Percentiles rank a stretch among this genome's conserved stretches.
These are phyloP conservation scores for Elephas maximus DNA, from an alignment of 2,113 vertebrate genomes.

Conservation along the genomic window DNA sequence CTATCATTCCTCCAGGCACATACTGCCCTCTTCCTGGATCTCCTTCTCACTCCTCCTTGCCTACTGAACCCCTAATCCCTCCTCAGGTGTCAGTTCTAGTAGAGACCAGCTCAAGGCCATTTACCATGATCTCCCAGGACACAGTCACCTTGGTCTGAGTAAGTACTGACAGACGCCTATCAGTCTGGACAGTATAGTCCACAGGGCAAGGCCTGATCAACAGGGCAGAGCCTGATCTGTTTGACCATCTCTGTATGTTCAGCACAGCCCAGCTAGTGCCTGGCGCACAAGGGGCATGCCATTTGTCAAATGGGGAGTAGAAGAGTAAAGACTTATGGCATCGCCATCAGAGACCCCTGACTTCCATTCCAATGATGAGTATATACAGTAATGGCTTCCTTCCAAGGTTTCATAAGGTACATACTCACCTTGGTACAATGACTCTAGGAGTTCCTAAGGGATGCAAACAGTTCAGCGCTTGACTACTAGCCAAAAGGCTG, in stretches of 20 bases:
- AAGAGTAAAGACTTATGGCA: neutral
- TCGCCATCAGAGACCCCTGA: neutral
- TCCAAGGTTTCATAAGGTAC: neutral
- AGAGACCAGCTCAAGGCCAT: neutral
- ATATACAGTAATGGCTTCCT: neutral
- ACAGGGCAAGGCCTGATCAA: neutral
- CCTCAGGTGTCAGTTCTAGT: neutral
- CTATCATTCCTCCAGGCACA: neutral
- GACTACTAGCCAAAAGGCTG: too few relatives aligned
- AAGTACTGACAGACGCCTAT: neutral
- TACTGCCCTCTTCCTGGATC: neutral
- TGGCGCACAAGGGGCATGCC: neutral
- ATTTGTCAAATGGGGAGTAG: neutral
- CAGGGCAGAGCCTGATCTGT: neutral
- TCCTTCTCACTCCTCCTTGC: neutral
- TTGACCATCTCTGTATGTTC: neutral
- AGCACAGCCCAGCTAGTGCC: neutral
- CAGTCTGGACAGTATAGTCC: neutral
- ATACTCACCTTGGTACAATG: neutral
- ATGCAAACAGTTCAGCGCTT: too few relatives aligned
- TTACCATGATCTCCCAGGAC: neutral
- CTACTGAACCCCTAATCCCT: neutral
- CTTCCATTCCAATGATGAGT: neutral
- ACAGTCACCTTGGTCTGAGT: neutral
- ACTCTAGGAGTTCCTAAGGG: too few relatives aligned